These are phyloP conservation scores for Brachionus plicatilis DNA, from an alignment of 1,140 invertebrate genomes.

Conservation along the genomic window DNA sequence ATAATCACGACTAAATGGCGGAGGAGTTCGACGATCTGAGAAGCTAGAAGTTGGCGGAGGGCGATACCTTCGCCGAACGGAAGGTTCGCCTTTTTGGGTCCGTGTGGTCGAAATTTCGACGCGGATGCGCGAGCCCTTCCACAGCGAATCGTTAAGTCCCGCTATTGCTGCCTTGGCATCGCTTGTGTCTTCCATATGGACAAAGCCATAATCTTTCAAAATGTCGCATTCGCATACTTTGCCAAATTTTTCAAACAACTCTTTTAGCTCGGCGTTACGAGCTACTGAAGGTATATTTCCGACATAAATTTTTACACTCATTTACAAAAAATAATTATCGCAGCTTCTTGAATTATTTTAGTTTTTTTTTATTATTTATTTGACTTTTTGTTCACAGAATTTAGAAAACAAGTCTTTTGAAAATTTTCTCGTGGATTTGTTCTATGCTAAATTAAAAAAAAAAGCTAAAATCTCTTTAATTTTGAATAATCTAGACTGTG, in stretches of 20 bases:
- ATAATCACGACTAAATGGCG: not conserved
- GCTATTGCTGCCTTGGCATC: slow-evolving; percentile 83
- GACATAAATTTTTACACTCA: slow-evolving; percentile 74
- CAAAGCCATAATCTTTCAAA: slow-evolving; percentile 92
- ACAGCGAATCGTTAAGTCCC: slow-evolving; percentile 76
- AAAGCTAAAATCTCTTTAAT: not conserved
- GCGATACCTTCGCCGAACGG: not conserved
- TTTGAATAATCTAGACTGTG: not conserved
- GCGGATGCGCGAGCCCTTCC: slow-evolving; percentile 80
- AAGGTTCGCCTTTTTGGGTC: not conserved
- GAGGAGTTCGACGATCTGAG: not conserved
- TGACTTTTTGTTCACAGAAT: not conserved
- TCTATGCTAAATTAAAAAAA: not conserved
- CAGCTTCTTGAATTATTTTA: not conserved
- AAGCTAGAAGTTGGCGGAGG: not conserved
- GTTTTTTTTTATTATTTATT: not conserved
- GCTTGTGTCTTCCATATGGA: slow-evolving; percentile 89
- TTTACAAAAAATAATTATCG: not conserved
- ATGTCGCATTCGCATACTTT: slow-evolving; percentile 92
- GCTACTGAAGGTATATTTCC: slow-evolving; percentile 86
- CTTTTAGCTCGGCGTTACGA: slow-evolving; percentile 73
- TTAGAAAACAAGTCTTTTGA: not conserved
- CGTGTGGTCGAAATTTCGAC: slow-evolving; percentile 69
- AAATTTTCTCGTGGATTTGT: not conserved
- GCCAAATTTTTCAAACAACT: slow-evolving; percentile 87